These are phyloP conservation scores for Anthophora plumipes DNA, from an alignment of 2,888 invertebrate genomes.

Conservation along the genomic window DNA sequence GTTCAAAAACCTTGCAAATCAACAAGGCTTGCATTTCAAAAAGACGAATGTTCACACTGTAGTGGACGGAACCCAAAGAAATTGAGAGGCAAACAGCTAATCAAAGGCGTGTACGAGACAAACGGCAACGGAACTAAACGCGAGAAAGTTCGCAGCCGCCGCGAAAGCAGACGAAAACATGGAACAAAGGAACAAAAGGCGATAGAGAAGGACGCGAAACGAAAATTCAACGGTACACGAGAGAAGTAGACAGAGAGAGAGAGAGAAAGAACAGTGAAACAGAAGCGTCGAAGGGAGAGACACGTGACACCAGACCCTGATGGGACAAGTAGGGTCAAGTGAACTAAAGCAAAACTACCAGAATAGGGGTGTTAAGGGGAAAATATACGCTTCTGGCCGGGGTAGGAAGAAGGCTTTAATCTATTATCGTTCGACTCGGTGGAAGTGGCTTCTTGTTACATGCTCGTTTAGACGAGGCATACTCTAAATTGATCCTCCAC, in stretches of 20 bases:
- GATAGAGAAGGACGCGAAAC: slow-evolving; percentile 6
- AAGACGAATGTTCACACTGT: slow-evolving; percentile 1
- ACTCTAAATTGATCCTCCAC: slow-evolving; percentile 61
- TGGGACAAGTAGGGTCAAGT: slow-evolving; percentile 83
- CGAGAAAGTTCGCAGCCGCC: slow-evolving; percentile 33
- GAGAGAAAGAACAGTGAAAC: slow-evolving; percentile 28
- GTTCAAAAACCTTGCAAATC: background rate
- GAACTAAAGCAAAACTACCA: slow-evolving; percentile 80
- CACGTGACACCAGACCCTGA: slow-evolving; percentile 58
- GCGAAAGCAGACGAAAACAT: slow-evolving; percentile 15
- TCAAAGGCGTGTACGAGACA: slow-evolving; percentile 26
- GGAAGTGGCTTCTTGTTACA: slow-evolving; percentile 84
- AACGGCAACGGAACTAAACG: slow-evolving; percentile 37
- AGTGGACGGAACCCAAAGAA: background rate
- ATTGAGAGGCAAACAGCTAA: slow-evolving; percentile 37
- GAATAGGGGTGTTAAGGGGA: slow-evolving; percentile 81
- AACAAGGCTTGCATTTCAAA: background rate
- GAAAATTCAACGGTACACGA: slow-evolving; percentile 24
- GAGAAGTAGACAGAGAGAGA: slow-evolving; percentile 1
- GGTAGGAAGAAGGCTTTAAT: slow-evolving; percentile 82
- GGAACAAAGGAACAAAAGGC: slow-evolving; percentile 25
- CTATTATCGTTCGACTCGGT: slow-evolving; percentile 79
- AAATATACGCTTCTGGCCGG: slow-evolving; percentile 76
- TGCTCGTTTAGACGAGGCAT: slow-evolving; percentile 68
- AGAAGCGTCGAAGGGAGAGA: slow-evolving; percentile 62